Conservation (phyloP, 2,113 vertebrate species). For the Phaetusa simplex region DNA sequence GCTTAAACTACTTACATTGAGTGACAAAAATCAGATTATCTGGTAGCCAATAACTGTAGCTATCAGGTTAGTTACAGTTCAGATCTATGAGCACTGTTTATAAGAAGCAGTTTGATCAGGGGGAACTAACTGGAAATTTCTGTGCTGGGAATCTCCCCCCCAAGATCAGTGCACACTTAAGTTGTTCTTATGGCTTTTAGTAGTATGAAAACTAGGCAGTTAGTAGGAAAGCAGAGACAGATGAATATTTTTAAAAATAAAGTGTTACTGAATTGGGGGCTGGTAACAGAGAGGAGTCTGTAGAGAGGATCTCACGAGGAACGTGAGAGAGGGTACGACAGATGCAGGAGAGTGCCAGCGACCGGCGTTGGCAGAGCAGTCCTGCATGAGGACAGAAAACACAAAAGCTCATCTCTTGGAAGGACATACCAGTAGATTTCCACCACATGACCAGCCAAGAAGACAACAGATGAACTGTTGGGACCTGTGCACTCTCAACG, state of each 20-base stretch:
- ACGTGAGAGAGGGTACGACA: background rate
- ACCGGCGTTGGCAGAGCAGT: background rate
- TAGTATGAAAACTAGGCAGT: background rate
- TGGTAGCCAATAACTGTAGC: background rate
- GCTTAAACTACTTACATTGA: background rate
- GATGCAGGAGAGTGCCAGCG: background rate
- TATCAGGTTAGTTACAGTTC: background rate
- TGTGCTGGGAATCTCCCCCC: background rate
- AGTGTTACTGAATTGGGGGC: background rate
- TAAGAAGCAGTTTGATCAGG: background rate
- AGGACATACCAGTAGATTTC: background rate
- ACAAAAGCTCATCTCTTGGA: background rate
- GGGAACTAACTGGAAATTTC: background rate
- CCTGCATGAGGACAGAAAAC: background rate
- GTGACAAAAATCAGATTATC: constrained; percentile 16
- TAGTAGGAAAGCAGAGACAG: background rate
- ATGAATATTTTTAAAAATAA: background rate
- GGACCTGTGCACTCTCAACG: background rate
- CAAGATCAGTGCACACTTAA: background rate
- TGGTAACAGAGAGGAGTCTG: background rate
- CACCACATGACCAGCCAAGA: fast-evolving
- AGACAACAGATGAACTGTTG: background rate
- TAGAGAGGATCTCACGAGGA: background rate
- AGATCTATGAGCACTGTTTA: background rate
- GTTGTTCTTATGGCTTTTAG: background rate